A percentile compares a stretch with the other conserved stretches of the same genome.
These are phyloP conservation scores for Peromyscus nudipes DNA, from an alignment of 2,797 vertebrate genomes.

Conservation along the genomic window DNA sequence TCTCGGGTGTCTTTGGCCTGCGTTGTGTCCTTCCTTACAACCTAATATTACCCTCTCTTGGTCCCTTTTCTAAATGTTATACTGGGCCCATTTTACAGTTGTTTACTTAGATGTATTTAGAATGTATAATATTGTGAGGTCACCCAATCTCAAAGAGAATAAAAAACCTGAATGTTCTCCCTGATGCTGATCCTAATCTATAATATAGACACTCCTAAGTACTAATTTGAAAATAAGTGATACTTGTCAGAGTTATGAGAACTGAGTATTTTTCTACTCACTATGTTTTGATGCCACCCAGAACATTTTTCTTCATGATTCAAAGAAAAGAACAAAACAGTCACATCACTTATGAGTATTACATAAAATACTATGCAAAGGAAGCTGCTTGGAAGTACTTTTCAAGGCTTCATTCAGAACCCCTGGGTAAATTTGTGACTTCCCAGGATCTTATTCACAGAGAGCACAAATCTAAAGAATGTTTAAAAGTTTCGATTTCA, in stretches of 20 bases:
- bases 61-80: background rate
- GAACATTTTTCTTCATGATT: constrained; percentile 19
- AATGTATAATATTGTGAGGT: background rate
- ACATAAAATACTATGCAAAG: background rate
- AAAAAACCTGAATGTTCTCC: background rate
- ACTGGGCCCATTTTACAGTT: background rate
- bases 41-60: background rate
- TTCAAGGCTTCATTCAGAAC: background rate
- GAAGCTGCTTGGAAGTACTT: background rate
- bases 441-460: background rate
- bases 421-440: background rate
- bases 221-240: constrained; percentile 60
- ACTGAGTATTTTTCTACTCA: background rate
- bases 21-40: background rate
- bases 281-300: constrained; percentile 19
- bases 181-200: background rate
- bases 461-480: background rate
- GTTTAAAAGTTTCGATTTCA: background rate
- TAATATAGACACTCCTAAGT: background rate
- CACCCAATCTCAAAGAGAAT: background rate
- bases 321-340: constrained; percentile 31
- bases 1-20: background rate
- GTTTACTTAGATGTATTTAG: background rate
- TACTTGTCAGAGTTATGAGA: constrained; percentile 50
- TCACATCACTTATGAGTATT: background rate